A percentile compares a stretch with the other conserved stretches of the same genome.
phyloP scores from a whole-genome alignment of 2,888 invertebrate species.

The Folsomia candida region DNA sequence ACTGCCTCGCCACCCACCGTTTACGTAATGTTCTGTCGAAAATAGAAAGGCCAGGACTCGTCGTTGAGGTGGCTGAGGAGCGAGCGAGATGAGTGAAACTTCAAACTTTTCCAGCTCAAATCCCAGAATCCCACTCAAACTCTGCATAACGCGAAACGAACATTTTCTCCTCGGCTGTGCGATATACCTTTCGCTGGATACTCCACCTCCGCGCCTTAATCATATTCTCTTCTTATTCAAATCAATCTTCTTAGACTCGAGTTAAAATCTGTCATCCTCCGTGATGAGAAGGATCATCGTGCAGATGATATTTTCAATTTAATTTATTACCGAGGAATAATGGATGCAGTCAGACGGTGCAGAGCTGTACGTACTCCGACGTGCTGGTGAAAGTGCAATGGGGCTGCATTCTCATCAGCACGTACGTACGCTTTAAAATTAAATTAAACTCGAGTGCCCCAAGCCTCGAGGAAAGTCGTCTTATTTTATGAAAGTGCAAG shows the following conservation, averaged over 20 bases:
- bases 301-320: conserved; percentile 3
- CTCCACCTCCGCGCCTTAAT: neutral
- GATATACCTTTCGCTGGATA: neutral
- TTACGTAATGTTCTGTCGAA: neutral
- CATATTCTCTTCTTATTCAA: conserved; percentile 5
- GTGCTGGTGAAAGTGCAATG: neutral
- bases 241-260: neutral
- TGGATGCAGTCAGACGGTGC: neutral
- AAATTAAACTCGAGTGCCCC: neutral
- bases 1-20: too few species aligned
- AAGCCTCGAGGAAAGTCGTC: too few species aligned
- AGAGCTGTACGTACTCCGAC: neutral
- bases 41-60: neutral
- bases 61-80: neutral
- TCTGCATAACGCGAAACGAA: neutral
- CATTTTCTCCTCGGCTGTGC: neutral
- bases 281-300: neutral
- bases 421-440: neutral
- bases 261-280: neutral
- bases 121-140: neutral
- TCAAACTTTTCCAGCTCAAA: neutral
- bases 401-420: neutral
- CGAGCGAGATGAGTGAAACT: neutral
- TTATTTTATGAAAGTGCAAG: too few species aligned
- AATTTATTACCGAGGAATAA: neutral